phyloP scores from a whole-genome alignment of 2,113 vertebrate genomes.

The Muntiacus reevesi region DNA sequence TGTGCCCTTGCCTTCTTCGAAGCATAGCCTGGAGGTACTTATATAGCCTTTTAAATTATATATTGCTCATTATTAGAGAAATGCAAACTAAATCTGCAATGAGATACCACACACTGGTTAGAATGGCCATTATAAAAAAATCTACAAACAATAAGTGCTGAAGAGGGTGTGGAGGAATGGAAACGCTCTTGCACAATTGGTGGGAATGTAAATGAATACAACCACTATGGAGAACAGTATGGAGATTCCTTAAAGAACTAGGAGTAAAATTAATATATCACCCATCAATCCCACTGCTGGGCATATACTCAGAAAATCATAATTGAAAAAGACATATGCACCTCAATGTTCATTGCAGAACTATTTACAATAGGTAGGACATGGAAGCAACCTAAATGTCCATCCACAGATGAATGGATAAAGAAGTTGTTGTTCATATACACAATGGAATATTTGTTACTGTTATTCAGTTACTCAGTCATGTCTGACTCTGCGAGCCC shows the following conservation, averaged over 20 bases:
- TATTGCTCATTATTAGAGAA: neutral
- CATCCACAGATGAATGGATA: neutral
- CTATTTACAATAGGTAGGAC: neutral
- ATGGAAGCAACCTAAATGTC: neutral
- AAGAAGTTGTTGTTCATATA: neutral
- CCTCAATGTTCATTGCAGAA: neutral
- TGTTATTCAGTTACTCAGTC: neutral
- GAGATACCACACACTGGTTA: neutral
- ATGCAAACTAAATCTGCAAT: neutral
- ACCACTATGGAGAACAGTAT: neutral
- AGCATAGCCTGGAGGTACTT: neutral
- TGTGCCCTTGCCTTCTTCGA: rapidly evolving
- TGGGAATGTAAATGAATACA: neutral
- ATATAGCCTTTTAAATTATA: neutral
- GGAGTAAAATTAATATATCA: neutral
- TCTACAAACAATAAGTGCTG: neutral
- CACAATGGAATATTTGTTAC: neutral
- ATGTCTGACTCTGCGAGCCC: neutral
- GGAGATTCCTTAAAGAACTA: neutral
- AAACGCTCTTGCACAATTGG: neutral
- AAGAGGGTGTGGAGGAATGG: neutral
- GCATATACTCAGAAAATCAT: neutral
- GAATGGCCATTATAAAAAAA: neutral
- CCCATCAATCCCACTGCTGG: neutral
- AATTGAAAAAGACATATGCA: neutral